Evolutionary conservation across 2,797 vertebrate species (phyloP).

Genomic region (Acanthiza pusilla): DNA sequence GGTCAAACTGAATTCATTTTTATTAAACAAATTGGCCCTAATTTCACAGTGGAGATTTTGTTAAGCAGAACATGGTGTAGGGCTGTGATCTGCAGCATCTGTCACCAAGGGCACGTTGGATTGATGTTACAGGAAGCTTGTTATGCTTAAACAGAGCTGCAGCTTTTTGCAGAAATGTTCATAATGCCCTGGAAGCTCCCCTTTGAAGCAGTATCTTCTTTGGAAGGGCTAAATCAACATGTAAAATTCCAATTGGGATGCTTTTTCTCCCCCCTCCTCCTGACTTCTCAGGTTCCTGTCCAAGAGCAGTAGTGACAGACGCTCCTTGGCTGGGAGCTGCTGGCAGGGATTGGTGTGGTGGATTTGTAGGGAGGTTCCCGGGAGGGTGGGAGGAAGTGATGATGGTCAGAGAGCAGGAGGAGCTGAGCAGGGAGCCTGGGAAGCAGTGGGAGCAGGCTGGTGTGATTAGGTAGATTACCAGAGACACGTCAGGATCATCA

Average conservation of each 20-base stretch:
- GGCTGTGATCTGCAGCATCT: not conserved
- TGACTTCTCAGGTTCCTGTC: not conserved
- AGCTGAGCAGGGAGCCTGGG: not conserved
- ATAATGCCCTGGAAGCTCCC: not conserved
- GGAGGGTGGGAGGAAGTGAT: not conserved
- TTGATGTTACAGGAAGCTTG: not conserved
- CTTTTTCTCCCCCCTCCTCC: fast-evolving
- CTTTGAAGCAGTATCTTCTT: not conserved
- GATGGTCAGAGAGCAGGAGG: not conserved
- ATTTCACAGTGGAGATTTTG: not conserved
- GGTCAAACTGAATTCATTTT: not conserved
- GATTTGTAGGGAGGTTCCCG: not conserved
- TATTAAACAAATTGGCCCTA: not conserved
- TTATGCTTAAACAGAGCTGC: not conserved
- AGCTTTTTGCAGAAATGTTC: not conserved
- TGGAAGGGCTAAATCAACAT: not conserved
- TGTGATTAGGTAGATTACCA: conserved; percentile 7
- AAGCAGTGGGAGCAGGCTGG: not conserved
- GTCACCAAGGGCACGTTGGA: not conserved
- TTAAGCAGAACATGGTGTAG: not conserved
- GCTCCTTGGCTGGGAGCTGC: not conserved
- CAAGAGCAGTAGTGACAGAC: not conserved
- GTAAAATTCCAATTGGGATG: not conserved
- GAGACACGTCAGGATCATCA: not conserved
- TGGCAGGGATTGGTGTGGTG: fast-evolving